Conservation (phyloP, 2,113 vertebrate genomes). For the Mus musculus region DNA sequence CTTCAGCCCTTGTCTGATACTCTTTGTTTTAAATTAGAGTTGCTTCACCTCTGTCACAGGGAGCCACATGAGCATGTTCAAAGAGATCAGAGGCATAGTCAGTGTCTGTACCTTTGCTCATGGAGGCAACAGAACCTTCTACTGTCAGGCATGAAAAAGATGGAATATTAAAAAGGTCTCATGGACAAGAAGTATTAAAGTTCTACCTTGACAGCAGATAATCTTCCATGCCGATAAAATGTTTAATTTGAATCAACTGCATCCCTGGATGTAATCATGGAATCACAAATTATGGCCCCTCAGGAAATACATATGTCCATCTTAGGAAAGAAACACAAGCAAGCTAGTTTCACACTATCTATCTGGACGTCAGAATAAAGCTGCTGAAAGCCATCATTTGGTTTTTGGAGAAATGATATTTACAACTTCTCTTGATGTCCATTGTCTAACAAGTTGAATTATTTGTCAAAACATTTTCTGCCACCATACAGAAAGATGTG, state of each 20-base stretch:
- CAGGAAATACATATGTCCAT: neutral
- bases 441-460: constrained; percentile 40
- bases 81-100: neutral
- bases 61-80: neutral
- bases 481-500: neutral
- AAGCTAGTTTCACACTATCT: neutral
- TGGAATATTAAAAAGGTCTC: neutral
- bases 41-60: neutral
- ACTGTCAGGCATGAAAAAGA: neutral
- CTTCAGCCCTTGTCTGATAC: neutral
- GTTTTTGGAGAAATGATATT: constrained; percentile 62
- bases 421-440: constrained; percentile 37
- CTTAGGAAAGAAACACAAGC: neutral
- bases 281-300: neutral
- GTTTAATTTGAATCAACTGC: neutral
- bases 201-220: neutral
- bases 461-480: constrained; percentile 59
- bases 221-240: constrained; percentile 1
- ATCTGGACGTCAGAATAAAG: constrained; percentile 8
- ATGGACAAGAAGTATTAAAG: constrained; percentile 4
- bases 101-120: neutral
- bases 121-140: neutral
- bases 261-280: constrained; percentile 3
- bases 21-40: constrained; percentile 44
- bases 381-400: constrained; percentile 53